These are phyloP conservation scores for Catostomus latipinnis DNA, from an alignment of 2,797 vertebrate genomes.

Conservation along the genomic window DNA sequence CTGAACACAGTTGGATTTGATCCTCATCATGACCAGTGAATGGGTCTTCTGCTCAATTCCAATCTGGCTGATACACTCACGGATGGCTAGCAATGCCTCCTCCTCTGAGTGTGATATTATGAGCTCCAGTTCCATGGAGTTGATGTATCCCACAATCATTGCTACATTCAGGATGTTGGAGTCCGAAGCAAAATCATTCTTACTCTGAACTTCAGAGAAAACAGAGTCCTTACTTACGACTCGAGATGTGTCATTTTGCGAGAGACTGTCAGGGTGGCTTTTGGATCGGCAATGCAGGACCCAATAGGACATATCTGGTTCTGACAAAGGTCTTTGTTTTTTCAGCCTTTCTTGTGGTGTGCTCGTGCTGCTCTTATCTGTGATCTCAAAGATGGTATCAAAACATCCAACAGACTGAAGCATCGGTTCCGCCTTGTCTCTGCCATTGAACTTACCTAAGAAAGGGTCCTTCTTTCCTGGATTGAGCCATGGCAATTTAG, in stretches of 20 bases:
- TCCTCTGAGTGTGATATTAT: conserved; percentile 82
- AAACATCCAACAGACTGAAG: conserved; percentile 87
- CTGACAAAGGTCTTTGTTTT: conserved; percentile 85
- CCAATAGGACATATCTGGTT: conserved; percentile 84
- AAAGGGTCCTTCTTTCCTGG: conserved; percentile 48
- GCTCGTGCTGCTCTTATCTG: conserved; percentile 70
- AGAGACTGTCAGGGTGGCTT: conserved; percentile 58
- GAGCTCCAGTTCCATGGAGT: conserved; percentile 91
- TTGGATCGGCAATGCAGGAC: conserved; percentile 70
- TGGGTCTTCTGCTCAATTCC: conserved; percentile 92
- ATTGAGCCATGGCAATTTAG: conserved; percentile 78
- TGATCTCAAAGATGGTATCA: conserved; percentile 86
- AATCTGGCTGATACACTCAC: conserved; percentile 88
- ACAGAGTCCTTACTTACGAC: conserved; percentile 75
- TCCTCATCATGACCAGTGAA: conserved; percentile 91
- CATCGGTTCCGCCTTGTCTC: conserved; percentile 78
- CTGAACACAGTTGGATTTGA: conserved; percentile 91
- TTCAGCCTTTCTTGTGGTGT: conserved; percentile 47
- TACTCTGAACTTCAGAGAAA: conserved; percentile 75
- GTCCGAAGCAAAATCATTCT: conserved; percentile 79
- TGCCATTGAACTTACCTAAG: conserved; percentile 57
- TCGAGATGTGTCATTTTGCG: conserved; percentile 71
- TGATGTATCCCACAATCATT: conserved; percentile 94
- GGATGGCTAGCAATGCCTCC: conserved; percentile 87
- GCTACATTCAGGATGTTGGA: conserved; percentile 88